phyloP scores from a whole-genome alignment of 1,140 invertebrate genomes.

The Rhopalosiphum padi region DNA sequence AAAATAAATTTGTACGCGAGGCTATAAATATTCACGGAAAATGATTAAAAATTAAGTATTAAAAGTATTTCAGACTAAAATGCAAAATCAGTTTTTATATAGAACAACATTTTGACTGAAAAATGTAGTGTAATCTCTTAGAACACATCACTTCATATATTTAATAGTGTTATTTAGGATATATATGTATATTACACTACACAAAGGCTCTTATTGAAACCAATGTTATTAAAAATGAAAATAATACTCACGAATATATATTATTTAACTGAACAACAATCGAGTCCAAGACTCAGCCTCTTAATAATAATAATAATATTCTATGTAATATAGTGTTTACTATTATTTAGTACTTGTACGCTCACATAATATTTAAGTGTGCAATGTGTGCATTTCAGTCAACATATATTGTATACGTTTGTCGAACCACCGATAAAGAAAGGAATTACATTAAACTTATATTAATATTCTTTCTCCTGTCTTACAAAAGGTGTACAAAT shows the following conservation, averaged over 20 bases:
- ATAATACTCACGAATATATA: neutral
- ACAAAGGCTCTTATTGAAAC: neutral
- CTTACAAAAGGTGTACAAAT: neutral
- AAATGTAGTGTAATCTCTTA: neutral
- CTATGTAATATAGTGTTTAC: neutral
- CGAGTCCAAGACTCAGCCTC: neutral
- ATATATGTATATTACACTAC: neutral
- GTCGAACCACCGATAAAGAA: neutral
- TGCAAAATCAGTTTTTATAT: neutral
- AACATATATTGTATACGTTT: neutral
- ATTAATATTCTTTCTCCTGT: neutral
- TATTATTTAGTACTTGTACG: neutral
- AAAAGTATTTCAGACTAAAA: neutral
- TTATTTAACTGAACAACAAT: neutral
- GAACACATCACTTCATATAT: neutral
- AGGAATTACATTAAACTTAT: neutral
- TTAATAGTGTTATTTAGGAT: neutral
- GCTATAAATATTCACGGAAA: neutral
- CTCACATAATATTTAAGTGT: neutral
- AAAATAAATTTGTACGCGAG: neutral
- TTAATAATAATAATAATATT: neutral
- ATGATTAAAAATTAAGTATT: neutral
- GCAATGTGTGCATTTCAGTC: neutral
- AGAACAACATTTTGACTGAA: neutral
- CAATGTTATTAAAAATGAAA: neutral